Evolutionary conservation across 2,888 invertebrate genomes (phyloP).

Genomic region (Sinopyrophorus schimmeli): DNA sequence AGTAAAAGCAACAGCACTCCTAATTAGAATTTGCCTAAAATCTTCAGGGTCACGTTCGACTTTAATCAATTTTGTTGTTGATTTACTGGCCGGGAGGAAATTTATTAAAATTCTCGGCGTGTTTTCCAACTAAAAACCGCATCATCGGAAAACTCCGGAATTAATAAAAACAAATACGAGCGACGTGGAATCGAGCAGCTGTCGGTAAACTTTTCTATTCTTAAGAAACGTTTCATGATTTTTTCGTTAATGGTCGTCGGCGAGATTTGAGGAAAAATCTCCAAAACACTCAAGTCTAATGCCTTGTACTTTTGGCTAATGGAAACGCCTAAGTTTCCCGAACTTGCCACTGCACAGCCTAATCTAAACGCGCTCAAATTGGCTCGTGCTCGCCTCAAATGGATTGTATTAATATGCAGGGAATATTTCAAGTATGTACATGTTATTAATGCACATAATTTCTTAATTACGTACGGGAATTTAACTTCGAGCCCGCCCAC

Average conservation of each 20-base stretch:
- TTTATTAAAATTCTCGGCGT: no score
- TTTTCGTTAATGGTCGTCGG: no score
- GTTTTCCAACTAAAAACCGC: no score
- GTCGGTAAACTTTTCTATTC: slow-evolving; percentile 6
- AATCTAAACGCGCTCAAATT: slow-evolving; percentile 27
- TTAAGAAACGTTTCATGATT: slow-evolving; percentile 5
- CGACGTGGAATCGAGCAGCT: no score
- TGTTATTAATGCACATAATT: slow-evolving; percentile 14
- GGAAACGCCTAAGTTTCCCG: slow-evolving; percentile 25
- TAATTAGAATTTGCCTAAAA: no score
- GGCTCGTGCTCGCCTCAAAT: slow-evolving; percentile 22
- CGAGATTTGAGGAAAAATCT: slow-evolving; percentile 21
- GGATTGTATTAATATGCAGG: slow-evolving; percentile 24
- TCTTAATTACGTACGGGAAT: slow-evolving; percentile 10
- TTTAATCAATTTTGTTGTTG: no score
- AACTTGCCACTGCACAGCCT: slow-evolving; percentile 21
- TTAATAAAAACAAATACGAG: no score
- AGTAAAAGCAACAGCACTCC: no score
- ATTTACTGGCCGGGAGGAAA: no score
- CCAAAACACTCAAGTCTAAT: slow-evolving; percentile 25
- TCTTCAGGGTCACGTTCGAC: no score
- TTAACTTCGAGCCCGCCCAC: no score
- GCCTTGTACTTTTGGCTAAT: slow-evolving; percentile 25
- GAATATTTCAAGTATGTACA: slow-evolving; percentile 21
- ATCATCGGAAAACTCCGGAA: no score